phyloP scores from a whole-genome alignment of 2,113 vertebrate genomes.

The Heptranchias perlo region DNA sequence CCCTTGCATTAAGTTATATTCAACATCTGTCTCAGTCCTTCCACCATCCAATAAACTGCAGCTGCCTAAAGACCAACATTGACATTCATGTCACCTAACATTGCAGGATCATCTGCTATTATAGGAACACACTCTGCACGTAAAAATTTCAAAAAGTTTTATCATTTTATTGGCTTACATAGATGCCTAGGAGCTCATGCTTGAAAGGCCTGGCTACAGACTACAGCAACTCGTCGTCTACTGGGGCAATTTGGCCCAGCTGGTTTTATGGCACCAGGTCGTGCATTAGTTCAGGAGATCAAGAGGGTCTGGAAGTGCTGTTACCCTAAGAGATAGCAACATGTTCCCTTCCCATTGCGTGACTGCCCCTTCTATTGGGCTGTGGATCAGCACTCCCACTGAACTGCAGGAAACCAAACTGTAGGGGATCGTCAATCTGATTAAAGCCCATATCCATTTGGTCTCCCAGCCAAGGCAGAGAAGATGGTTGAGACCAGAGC shows the following conservation, averaged over 20 bases:
- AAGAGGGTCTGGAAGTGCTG: neutral
- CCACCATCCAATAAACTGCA: neutral
- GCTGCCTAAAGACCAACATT: neutral
- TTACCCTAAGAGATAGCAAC: neutral
- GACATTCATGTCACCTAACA: neutral
- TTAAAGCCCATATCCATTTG: neutral
- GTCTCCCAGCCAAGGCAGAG: neutral
- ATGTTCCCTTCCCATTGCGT: too few species aligned
- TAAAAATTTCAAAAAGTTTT: neutral
- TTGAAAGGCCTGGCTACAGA: neutral
- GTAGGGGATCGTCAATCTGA: too few species aligned
- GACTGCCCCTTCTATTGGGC: too few species aligned
- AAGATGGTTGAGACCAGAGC: too few species aligned
- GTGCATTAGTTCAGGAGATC: neutral
- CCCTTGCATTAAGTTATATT: too few species aligned
- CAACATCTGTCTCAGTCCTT: neutral
- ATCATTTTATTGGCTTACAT: neutral
- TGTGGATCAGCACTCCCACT: too few species aligned
- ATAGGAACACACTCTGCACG: neutral
- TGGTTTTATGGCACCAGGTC: neutral
- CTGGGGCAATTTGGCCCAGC: neutral
- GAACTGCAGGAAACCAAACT: too few species aligned
- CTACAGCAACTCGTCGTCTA: too few species aligned
- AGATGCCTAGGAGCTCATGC: too few species aligned
- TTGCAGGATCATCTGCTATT: neutral